Percentiles rank a stretch among this genome's conserved stretches.
Conservation (phyloP, 2,113 vertebrate species). For the Zootoca vivipara region DNA sequence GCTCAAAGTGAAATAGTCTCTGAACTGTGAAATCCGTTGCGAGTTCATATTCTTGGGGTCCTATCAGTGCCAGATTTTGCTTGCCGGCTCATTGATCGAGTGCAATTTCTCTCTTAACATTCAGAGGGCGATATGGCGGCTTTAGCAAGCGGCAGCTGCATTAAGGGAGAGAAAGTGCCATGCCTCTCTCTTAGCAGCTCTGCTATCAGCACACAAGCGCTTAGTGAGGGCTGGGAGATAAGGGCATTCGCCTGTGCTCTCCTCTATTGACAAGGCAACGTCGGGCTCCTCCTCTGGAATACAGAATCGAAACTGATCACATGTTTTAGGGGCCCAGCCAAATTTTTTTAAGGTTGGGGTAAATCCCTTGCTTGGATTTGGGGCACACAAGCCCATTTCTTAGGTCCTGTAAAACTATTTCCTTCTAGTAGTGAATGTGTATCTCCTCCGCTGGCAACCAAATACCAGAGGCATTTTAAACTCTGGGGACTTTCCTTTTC, state of each 20-base stretch:
- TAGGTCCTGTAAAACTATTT: neutral
- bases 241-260: rapidly evolving
- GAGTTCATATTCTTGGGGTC: slow-evolving; percentile 21
- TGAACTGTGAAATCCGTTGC: slow-evolving; percentile 57
- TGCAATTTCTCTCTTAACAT: rapidly evolving
- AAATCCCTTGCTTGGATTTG: neutral
- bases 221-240: neutral
- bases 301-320: neutral
- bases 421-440: neutral
- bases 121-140: neutral
- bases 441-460: neutral
- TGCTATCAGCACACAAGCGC: neutral
- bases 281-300: neutral
- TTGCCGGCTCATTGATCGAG: neutral
- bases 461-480: neutral
- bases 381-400: no score
- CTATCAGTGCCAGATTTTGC: slow-evolving; percentile 33
- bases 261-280: no score
- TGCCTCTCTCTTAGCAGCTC: neutral
- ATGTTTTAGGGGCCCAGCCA: neutral
- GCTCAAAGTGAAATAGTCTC: slow-evolving; percentile 2
- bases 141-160: neutral
- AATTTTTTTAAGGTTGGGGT: no score
- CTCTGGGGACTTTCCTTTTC: neutral
- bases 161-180: no score